Percentiles rank a stretch among this genome's conserved stretches.
These are phyloP conservation scores for Ctenomys sociabilis DNA, from an alignment of 2,113 vertebrate genomes.

Conservation along the genomic window DNA sequence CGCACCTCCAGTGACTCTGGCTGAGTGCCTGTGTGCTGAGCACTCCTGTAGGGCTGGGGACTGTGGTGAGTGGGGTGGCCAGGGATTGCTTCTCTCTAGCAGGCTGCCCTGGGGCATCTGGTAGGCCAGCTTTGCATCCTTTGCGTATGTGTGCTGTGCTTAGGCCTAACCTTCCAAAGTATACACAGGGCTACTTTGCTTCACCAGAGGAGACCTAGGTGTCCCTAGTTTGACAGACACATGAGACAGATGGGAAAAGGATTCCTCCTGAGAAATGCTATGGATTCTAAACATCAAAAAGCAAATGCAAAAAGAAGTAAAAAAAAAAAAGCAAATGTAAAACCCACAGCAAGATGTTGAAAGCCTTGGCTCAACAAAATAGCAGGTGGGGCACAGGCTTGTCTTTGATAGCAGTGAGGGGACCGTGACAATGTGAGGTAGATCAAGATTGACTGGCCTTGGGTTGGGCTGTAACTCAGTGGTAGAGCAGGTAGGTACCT, in stretches of 20 bases:
- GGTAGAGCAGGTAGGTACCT: not conserved
- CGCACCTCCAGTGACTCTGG: not conserved
- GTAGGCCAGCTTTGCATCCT: not conserved
- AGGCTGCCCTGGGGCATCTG: not conserved
- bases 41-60: not conserved
- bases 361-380: not conserved
- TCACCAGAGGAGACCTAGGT: not conserved
- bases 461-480: not conserved
- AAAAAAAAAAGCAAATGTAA: not conserved
- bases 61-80: not conserved
- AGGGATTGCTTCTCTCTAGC: not conserved
- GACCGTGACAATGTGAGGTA: not conserved
- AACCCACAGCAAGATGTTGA: not conserved
- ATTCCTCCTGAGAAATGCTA: conserved; percentile 29
- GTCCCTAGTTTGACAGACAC: not conserved
- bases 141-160: not conserved
- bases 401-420: not conserved
- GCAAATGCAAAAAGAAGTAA: not conserved
- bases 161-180: not conserved
- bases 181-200: not conserved
- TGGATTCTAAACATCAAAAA: not conserved
- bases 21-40: not conserved
- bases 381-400: not conserved
- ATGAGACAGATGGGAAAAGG: not conserved
- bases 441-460: not conserved